Evolutionary conservation across 2,797 vertebrate genomes (phyloP).

Genomic region (Trachurus trachurus): DNA sequence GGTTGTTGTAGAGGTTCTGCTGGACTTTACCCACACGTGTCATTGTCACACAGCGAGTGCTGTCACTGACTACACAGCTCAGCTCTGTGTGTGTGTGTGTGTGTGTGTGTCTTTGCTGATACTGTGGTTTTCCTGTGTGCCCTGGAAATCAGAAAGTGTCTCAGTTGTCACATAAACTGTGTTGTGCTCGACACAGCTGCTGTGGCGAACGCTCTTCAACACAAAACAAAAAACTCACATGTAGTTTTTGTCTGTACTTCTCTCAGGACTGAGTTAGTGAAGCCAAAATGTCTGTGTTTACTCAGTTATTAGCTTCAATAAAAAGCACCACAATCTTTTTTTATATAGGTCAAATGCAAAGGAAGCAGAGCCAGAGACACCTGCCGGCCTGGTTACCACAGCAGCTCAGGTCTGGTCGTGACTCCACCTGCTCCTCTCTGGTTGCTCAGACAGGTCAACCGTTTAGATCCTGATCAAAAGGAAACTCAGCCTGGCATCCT

Average conservation of each 20-base stretch:
- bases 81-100: neutral
- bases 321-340: too few species aligned
- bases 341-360: neutral
- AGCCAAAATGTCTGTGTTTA: neutral
- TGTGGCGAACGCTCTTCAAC: neutral
- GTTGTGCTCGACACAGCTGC: neutral
- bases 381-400: neutral
- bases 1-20: neutral
- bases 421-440: neutral
- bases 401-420: neutral
- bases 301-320: neutral
- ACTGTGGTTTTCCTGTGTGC: constrained; percentile 55
- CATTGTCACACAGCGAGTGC: neutral
- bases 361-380: neutral
- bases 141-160: neutral
- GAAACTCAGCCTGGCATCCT: neutral
- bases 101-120: neutral
- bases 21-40: constrained; percentile 27
- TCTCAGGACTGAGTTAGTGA: too few species aligned
- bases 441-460: neutral
- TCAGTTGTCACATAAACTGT: neutral
- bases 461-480: neutral
- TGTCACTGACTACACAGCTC: neutral
- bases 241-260: neutral
- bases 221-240: neutral